A percentile compares a stretch with the other conserved stretches of the same genome.
These are phyloP conservation scores for Andrena minutula DNA, from an alignment of 2,888 invertebrate genomes.

Conservation along the genomic window DNA sequence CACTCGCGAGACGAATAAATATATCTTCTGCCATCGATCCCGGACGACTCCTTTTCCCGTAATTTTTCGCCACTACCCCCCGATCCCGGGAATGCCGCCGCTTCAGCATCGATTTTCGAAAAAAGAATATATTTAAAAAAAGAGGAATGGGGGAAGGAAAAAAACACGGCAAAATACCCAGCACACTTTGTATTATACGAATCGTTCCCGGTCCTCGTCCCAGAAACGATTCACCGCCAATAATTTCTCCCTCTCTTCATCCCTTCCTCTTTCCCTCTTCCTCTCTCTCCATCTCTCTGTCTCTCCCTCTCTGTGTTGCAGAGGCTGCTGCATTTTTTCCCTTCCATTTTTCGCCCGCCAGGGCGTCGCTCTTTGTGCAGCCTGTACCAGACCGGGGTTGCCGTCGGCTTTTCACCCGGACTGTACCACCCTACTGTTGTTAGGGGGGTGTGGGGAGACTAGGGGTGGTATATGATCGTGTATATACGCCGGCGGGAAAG, in stretches of 20 bases:
- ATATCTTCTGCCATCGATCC: conserved; percentile 31
- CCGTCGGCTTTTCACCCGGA: conserved; percentile 79
- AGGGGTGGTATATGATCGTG: conserved; percentile 85
- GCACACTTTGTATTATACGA: conserved; percentile 59
- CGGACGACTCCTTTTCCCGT: not conserved
- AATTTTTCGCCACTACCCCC: not conserved
- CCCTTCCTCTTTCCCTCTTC: not conserved
- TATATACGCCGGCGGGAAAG: conserved; percentile 83
- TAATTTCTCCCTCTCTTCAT: conserved; percentile 55
- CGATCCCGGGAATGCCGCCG: not conserved
- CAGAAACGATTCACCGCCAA: conserved; percentile 65
- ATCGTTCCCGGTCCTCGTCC: conserved; percentile 59
- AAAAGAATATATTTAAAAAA: conserved; percentile 2
- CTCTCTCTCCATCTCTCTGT: not conserved
- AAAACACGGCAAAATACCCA: conserved; percentile 27
- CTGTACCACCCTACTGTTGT: conserved; percentile 85
- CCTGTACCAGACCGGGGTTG: conserved; percentile 76
- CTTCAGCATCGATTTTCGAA: conserved; percentile 17
- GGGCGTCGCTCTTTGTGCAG: conserved; percentile 70
- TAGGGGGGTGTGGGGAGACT: conserved; percentile 83
- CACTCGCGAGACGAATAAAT: conserved; percentile 61
- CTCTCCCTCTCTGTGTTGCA: conserved; percentile 12
- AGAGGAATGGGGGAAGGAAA: not conserved
- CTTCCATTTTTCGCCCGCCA: conserved; percentile 64
- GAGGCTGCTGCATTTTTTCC: conserved; percentile 48